phyloP scores from a whole-genome alignment of 64 coral and sea anemone genomes.

The Acropora yongei region DNA sequence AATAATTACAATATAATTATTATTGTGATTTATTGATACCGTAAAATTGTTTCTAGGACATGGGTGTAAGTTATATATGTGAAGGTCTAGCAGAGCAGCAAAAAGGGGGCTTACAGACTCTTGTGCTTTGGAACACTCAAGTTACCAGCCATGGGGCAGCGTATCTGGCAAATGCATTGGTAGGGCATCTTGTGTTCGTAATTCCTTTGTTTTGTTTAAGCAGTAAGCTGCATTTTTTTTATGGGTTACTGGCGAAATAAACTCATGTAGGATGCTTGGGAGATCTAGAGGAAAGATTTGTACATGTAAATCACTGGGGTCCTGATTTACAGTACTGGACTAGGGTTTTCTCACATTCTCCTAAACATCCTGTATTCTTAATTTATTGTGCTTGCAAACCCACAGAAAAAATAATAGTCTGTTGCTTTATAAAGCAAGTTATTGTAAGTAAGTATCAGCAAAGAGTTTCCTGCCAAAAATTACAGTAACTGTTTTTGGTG shows the following conservation, averaged over 20 bases:
- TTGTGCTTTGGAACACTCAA: constrained; percentile 97
- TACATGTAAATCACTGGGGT: too few relatives aligned
- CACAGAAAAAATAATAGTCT: not conserved
- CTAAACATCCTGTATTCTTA: not conserved
- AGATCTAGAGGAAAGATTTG: too few relatives aligned
- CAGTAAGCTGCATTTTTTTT: too few relatives aligned
- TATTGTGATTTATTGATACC: not conserved
- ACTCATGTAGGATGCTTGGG: too few relatives aligned
- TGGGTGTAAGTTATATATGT: constrained; percentile 91
- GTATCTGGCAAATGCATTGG: constrained; percentile 78
- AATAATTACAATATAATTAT: too few relatives aligned
- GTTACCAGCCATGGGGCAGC: constrained; percentile 75
- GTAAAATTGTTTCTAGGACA: constrained; percentile 54
- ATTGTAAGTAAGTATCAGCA: too few relatives aligned
- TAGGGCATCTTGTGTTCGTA: not conserved
- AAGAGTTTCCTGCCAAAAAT: too few relatives aligned
- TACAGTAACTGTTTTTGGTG: too few relatives aligned
- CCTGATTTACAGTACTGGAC: too few relatives aligned
- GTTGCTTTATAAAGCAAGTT: too few relatives aligned
- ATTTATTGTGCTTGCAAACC: not conserved
- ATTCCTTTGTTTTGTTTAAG: not conserved
- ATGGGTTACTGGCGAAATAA: too few relatives aligned
- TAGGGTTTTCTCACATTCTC: too few relatives aligned
- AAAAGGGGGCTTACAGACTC: constrained; percentile 82
- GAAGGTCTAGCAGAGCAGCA: constrained; percentile 88